Evolutionary conservation across 1,140 invertebrate species (phyloP), one percentile per base, ranked within the genome.

Genomic region (Drosophila saltans): DNA sequence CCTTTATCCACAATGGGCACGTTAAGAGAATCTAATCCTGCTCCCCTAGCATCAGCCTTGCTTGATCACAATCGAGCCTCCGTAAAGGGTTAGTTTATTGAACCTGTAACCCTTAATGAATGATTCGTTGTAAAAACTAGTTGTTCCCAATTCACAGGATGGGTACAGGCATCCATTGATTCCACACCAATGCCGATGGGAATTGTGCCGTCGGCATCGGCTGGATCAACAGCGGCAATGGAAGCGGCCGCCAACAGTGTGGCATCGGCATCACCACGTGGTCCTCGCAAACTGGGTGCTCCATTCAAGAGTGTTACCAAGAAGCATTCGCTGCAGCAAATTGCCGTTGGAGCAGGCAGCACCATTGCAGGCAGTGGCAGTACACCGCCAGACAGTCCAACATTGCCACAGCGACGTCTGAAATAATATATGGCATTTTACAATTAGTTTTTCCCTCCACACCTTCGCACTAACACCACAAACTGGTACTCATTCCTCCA

Each of bases 311-410:
- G 77, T 63, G 92, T 92, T 52, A 92, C 93, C 91, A 88, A 90
- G 67, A 83, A 92, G 72, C 82, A 82, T 45, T 83, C 88, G 1
- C 69, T 85, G 57, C 90, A 92, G n/a, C 70, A 93, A 80, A 89
- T 89, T 58, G 84, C 74, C 4, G 68, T 88, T 4, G 84, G 82
- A 16, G 82, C 74, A 43, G 78, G 66, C 62, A 61, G 73, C 59
- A 60, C 41, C 58, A 73, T 61, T 66, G 16, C 16, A 16, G 65
- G 67, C 24, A 69, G 72, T 0, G 78, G 91, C 6, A 78, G 75
- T 41, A 93, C 93, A 41, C 93, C 93, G 4, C 93, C 93, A 2
- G 93, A 93, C 68, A 94, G 93, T 90, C 93, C 93, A 3, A 92
- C 93, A 52, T 78, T 92, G 66, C 91, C 92, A 2, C 69, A 83